Evolutionary conservation across 1,140 invertebrate genomes (phyloP).

Genomic region (Drosophila orosa): DNA sequence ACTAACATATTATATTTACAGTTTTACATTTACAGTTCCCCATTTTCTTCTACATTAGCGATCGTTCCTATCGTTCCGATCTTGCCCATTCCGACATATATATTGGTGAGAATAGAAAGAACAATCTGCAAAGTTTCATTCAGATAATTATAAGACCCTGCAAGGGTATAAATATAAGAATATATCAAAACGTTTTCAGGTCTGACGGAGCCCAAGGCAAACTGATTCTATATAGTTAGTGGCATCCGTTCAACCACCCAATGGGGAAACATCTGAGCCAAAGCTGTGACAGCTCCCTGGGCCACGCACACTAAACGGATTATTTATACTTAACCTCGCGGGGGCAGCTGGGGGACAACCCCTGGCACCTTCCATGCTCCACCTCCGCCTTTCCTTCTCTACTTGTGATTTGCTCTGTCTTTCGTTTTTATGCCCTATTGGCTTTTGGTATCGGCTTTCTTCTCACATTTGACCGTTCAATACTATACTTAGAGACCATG

Average conservation of each 20-base stretch:
- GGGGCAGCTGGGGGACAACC: conserved; percentile 29
- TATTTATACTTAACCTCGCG: conserved; percentile 76
- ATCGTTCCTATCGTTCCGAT: too few relatives aligned
- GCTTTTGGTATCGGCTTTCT: conserved; percentile 23
- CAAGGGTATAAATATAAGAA: too few relatives aligned
- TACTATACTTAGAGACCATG: background rate
- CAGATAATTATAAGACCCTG: too few relatives aligned
- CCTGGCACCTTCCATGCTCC: conserved; percentile 5
- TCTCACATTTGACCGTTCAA: background rate
- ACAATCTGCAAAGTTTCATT: too few relatives aligned
- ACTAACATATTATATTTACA: too few relatives aligned
- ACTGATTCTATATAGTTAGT: background rate
- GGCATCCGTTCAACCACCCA: conserved; percentile 1
- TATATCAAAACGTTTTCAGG: background rate
- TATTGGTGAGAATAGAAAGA: too few relatives aligned
- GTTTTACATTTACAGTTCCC: too few relatives aligned
- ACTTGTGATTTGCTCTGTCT: conserved; percentile 30
- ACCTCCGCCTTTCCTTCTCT: background rate
- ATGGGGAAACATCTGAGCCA: conserved; percentile 9
- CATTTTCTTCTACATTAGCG: too few relatives aligned
- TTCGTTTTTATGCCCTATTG: conserved; percentile 59
- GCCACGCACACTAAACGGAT: conserved; percentile 70
- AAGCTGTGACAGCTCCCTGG: conserved; percentile 11
- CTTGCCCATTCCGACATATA: too few relatives aligned
- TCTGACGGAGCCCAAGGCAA: background rate